A percentile compares a stretch with the other conserved stretches of the same genome.
Evolutionary conservation across 2,888 invertebrate species (phyloP).

Genomic region (Urechis unicinctus): DNA sequence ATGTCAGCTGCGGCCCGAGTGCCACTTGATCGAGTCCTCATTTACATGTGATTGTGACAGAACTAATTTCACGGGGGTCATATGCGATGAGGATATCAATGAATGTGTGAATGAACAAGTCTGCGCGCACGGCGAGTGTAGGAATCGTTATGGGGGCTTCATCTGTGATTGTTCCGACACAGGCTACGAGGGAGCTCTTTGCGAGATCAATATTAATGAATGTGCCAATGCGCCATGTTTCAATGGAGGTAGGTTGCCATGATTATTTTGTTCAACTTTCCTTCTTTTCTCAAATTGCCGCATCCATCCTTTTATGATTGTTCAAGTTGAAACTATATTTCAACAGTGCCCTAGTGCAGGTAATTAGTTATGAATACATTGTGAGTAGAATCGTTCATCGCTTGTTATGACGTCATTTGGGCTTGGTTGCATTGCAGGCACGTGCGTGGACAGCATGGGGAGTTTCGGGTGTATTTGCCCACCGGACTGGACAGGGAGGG

Average conservation of each 20-base stretch:
- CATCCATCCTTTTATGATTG: too few relatives aligned
- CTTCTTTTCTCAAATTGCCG: too few relatives aligned
- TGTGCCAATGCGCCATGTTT: slow-evolving; percentile 57
- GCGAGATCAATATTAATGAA: slow-evolving; percentile 71
- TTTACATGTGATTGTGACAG: slow-evolving; percentile 30
- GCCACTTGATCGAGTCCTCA: slow-evolving; percentile 16
- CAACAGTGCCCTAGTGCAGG: background rate
- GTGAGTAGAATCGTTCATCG: background rate
- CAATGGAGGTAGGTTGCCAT: slow-evolving; percentile 27
- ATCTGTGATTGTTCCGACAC: slow-evolving; percentile 30
- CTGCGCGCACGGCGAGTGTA: slow-evolving; percentile 29
- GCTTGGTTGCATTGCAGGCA: slow-evolving; percentile 3
- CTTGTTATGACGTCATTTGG: background rate
- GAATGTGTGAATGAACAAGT: slow-evolving; percentile 60
- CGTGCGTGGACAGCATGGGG: slow-evolving; percentile 8
- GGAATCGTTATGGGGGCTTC: slow-evolving; percentile 26
- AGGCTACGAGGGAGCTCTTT: slow-evolving; percentile 31
- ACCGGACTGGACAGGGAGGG: slow-evolving; percentile 28
- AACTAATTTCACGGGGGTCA: slow-evolving; percentile 12
- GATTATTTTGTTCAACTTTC: background rate
- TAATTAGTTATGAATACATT: background rate
- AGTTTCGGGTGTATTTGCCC: slow-evolving; percentile 64
- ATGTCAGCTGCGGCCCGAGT: slow-evolving; percentile 26
- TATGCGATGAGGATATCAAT: slow-evolving; percentile 58
- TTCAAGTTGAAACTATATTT: too few relatives aligned